These are phyloP conservation scores for Zaprionus lineosus DNA, from an alignment of 2,888 invertebrate genomes.

Conservation along the genomic window DNA sequence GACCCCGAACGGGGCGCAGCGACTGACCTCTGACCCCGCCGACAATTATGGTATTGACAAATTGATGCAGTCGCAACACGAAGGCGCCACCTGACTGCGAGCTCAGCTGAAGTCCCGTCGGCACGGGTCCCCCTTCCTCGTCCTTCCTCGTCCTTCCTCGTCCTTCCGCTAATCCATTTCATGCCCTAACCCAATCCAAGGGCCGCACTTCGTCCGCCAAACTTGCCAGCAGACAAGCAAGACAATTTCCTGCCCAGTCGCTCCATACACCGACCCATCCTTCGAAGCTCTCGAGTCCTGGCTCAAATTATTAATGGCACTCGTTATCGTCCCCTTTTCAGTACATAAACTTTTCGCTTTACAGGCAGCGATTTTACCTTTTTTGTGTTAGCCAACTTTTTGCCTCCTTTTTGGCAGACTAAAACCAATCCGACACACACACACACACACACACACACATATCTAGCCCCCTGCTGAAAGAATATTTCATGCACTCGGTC, in stretches of 20 bases:
- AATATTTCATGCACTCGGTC: slow-evolving; percentile 51
- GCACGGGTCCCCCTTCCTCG: background rate
- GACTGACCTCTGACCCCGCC: slow-evolving; percentile 20
- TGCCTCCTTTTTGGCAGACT: slow-evolving; percentile 4
- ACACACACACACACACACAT: no score
- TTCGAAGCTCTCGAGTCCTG: slow-evolving; percentile 22
- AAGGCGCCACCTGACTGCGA: no score
- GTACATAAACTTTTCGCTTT: slow-evolving; percentile 81
- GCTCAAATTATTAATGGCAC: slow-evolving; percentile 81
- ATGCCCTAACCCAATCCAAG: slow-evolving; percentile 61
- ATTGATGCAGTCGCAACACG: no score
- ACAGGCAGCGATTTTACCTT: slow-evolving; percentile 45
- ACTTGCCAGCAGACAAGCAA: slow-evolving; percentile 57
- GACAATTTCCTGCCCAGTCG: slow-evolving; percentile 58
- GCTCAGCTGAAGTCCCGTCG: background rate
- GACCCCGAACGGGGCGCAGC: slow-evolving; percentile 24
- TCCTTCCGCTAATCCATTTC: slow-evolving; percentile 56
- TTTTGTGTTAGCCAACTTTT: slow-evolving; percentile 24
- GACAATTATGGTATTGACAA: slow-evolving; percentile 80
- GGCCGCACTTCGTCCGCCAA: slow-evolving; percentile 46
- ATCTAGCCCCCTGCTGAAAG: slow-evolving; percentile 6
- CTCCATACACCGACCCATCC: background rate
- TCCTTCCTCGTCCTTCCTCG: background rate
- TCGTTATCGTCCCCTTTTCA: slow-evolving; percentile 82
- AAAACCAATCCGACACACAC: background rate